Conservation (phyloP, 2,888 invertebrate genomes). For the Luffia ferchaultella region DNA sequence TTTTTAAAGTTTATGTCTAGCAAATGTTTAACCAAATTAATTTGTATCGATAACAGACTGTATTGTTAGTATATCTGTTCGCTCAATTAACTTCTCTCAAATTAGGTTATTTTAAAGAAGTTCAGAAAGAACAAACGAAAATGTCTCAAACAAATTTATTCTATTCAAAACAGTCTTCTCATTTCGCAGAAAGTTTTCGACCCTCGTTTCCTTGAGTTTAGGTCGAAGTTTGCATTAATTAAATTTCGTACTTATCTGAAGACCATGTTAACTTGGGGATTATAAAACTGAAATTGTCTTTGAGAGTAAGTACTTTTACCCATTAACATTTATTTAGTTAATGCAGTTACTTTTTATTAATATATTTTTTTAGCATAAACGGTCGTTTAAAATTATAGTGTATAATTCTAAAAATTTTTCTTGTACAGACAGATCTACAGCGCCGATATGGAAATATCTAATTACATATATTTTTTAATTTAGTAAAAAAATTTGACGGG, state of each 20-base stretch:
- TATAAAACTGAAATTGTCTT: not conserved
- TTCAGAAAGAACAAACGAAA: conserved; percentile 17
- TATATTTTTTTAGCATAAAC: not conserved
- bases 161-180: not conserved
- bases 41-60: too few relatives aligned
- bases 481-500: too few relatives aligned
- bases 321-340: not conserved
- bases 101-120: conserved; percentile 11
- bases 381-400: not conserved
- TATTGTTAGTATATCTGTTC: too few relatives aligned
- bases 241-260: conserved; percentile 31
- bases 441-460: too few relatives aligned
- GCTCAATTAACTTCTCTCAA: too few relatives aligned
- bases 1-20: too few relatives aligned
- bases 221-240: conserved; percentile 34
- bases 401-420: not conserved
- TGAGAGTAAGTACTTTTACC: not conserved
- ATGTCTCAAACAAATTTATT: not conserved
- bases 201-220: conserved; percentile 24
- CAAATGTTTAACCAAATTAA: too few relatives aligned
- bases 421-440: too few relatives aligned
- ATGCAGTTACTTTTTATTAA: not conserved
- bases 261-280: not conserved
- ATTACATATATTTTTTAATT: too few relatives aligned
- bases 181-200: conserved; percentile 21